Base-by-base conservation (phyloP, 2,113 vertebrate genomes). In the Blennius ocellaris region DNA sequence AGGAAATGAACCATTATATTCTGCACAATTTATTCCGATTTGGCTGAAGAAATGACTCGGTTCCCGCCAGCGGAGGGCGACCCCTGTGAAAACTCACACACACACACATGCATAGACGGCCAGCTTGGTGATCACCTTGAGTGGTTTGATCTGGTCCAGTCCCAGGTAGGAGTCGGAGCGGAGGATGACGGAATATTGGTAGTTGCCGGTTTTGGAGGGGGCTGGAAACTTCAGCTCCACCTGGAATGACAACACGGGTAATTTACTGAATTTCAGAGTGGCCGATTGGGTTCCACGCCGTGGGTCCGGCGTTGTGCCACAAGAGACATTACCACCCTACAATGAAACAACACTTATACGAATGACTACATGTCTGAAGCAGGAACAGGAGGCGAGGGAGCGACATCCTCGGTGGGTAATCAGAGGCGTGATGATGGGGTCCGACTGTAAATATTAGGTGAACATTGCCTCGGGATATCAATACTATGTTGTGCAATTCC, bases 221-320 rank as follows among this genome's bases (percentile, higher is more conserved):
- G 98, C 98, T 72, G 98, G 97, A 92, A 99, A 99, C 90, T 99
- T 99, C 82, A 99, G 91, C 90, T 99, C 98, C 89, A 99, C 97
- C 98, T 99, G 76, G 38, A 47, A 1, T 74, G 56, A 66, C 5
- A 69, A 30, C 21, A 30, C 21, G 21, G 21, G 21, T 30, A 30
- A 30, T 30, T 30, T 30, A 30, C 21, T 30, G 21, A 30, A 30
- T 2, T 30, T 30, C 21, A 30, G 21, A 30, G 4, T 30, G 21
- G 4, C 21, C 21, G 21, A 30, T 30, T 30, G 4, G 21, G 21
- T 30, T 30, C 21, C 21, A 4, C 4, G 21, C 4, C 2, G 21
- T 30, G 4, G 21, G 21, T 30, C 4, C 21, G 2, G 21, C 21
- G 4, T 30, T 30, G 4, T 30, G 21, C 21, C 21, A 30, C 21